Percentiles rank a stretch among this genome's conserved stretches.
Conservation (phyloP, 2,797 vertebrate species). For the Sebastes matsubarae region DNA sequence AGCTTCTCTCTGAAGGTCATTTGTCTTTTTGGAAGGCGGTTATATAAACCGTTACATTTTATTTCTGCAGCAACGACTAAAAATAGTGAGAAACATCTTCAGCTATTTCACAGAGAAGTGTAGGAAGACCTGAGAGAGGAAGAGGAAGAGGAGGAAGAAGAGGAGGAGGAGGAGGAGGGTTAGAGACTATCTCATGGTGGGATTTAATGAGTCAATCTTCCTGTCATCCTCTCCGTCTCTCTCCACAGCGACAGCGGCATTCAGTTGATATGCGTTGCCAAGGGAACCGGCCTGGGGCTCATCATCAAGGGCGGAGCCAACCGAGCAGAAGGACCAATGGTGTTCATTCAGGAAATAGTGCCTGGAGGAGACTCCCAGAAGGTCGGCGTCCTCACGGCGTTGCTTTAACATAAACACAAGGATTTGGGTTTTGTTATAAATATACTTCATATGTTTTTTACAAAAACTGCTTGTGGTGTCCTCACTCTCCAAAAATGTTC, state of each 20-base stretch:
- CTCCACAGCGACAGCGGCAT: constrained; percentile 86
- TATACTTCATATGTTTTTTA: not conserved
- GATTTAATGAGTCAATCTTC: not conserved
- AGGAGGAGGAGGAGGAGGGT: constrained; percentile 10
- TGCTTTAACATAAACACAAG: too few species aligned
- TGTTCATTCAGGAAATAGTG: constrained; percentile 91
- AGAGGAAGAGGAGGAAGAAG: not conserved
- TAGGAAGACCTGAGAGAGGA: not conserved
- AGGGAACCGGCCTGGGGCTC: constrained; percentile 89
- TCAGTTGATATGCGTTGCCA: constrained; percentile 91
- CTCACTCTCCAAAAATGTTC: too few species aligned
- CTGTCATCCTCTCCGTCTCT: constrained; percentile 15
- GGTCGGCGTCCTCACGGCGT: constrained; percentile 70
- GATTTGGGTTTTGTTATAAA: too few species aligned
- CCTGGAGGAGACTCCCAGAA: constrained; percentile 93
- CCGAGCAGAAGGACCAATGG: constrained; percentile 91
- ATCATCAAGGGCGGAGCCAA: constrained; percentile 91
- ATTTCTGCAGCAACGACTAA: constrained; percentile 19
- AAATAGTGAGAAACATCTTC: constrained; percentile 36
- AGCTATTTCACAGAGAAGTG: constrained; percentile 24
- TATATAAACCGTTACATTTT: constrained; percentile 4
- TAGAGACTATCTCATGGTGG: constrained; percentile 18
- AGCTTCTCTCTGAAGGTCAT: too few species aligned
- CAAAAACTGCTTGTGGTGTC: not conserved
- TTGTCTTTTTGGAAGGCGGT: too few species aligned